A percentile compares a stretch with the other conserved stretches of the same genome.
These are phyloP conservation scores for Pseudochirops cupreus DNA, from an alignment of 2,797 vertebrate genomes.

Conservation along the genomic window DNA sequence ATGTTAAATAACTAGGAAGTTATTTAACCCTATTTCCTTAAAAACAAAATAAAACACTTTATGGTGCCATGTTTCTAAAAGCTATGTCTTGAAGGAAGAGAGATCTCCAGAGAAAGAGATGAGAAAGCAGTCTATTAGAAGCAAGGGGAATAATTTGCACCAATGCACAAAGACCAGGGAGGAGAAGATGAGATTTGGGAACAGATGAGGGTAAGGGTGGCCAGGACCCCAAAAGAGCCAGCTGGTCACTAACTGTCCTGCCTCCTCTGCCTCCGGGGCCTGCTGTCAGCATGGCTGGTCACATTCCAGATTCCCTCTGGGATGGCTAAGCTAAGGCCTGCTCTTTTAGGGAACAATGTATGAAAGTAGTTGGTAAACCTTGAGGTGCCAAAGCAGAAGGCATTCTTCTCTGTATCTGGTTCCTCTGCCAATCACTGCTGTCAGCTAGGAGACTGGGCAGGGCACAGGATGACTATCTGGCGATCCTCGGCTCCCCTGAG, in stretches of 20 bases:
- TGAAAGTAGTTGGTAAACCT: not conserved
- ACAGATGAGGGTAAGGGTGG: too few species aligned
- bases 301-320: not conserved
- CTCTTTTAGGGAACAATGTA: not conserved
- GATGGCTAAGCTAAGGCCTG: not conserved
- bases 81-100: not conserved
- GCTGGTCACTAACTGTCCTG: too few species aligned
- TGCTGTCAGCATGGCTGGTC: too few species aligned
- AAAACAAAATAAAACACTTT: too few species aligned
- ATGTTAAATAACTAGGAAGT: too few species aligned
- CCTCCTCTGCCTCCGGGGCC: too few species aligned
- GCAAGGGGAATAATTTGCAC: too few species aligned
- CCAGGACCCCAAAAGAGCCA: too few species aligned
- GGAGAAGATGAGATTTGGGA: not conserved
- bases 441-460: not conserved
- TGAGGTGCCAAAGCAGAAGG: not conserved
- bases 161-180: not conserved
- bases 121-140: not conserved
- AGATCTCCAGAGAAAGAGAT: not conserved
- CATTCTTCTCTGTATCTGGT: not conserved
- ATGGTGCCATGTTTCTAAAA: too few species aligned
- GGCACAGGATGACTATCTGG: fast-evolving
- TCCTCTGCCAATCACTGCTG: not conserved
- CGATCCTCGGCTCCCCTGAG: not conserved
- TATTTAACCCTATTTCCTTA: too few species aligned